phyloP scores from a whole-genome alignment of 2,113 vertebrate species.

The Rostratula benghalensis region DNA sequence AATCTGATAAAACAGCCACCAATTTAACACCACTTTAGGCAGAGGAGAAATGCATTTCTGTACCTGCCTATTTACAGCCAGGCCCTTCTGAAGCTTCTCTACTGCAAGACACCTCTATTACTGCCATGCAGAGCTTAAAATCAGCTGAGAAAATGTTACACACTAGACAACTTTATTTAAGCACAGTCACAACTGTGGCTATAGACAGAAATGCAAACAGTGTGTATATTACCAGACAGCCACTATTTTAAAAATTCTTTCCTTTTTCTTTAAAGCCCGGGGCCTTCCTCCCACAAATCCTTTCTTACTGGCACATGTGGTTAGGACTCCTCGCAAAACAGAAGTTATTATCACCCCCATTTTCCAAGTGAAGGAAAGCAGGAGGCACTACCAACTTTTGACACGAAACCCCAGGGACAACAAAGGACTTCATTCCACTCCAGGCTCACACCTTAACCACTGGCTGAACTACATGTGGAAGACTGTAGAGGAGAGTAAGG shows the following conservation, averaged over 20 bases:
- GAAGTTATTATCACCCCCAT: background rate
- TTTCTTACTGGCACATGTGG: background rate
- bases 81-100: slow-evolving; percentile 18
- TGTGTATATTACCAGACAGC: background rate
- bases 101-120: background rate
- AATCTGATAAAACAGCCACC: background rate
- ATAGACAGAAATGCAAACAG: background rate
- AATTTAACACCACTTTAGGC: slow-evolving; percentile 14
- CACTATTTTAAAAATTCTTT: background rate
- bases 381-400: background rate
- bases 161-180: background rate
- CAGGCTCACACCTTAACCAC: background rate
- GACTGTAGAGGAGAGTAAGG: background rate
- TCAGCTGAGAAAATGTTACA: slow-evolving; percentile 4
- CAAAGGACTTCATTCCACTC: background rate
- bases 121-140: background rate
- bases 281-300: background rate
- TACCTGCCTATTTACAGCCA: background rate
- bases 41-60: background rate
- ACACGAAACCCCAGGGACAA: background rate
- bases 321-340: background rate
- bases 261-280: background rate
- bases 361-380: background rate
- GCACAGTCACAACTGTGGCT: background rate
- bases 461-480: background rate